These are phyloP conservation scores for Myotis planiceps DNA, from an alignment of 2,797 vertebrate species.

Conservation along the genomic window DNA sequence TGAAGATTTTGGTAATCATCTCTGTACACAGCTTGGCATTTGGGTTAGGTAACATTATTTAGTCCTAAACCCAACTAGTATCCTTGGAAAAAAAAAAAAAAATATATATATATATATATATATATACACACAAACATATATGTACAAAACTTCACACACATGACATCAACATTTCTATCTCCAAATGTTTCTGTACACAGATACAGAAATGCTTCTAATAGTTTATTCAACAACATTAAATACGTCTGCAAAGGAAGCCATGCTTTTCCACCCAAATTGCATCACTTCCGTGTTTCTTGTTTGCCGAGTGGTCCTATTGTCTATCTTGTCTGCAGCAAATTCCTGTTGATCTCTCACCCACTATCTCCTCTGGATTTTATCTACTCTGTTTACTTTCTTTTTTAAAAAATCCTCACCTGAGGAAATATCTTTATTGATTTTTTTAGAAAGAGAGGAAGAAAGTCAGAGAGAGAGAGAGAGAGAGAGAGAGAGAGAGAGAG, in stretches of 20 bases:
- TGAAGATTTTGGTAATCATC: neutral
- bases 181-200: neutral
- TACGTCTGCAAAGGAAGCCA: neutral
- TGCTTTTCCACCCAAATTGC: neutral
- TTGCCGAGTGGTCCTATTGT: fast-evolving
- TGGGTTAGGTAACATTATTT: neutral
- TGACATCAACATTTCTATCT: neutral
- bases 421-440: neutral
- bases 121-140: neutral
- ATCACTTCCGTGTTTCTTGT: neutral
- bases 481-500: neutral
- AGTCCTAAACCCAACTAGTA: neutral
- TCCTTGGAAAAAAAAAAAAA: neutral
- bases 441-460: neutral
- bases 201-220: neutral
- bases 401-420: neutral
- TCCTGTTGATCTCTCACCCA: neutral
- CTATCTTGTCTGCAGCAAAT: neutral
- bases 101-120: too few relatives aligned
- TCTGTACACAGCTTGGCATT: neutral
- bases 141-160: fast-evolving
- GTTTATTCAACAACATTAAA: neutral
- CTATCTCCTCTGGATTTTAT: neutral
- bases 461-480: neutral
- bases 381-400: neutral